Base-by-base conservation (phyloP, 2,113 vertebrate species). In the Hystrix brachyura region DNA sequence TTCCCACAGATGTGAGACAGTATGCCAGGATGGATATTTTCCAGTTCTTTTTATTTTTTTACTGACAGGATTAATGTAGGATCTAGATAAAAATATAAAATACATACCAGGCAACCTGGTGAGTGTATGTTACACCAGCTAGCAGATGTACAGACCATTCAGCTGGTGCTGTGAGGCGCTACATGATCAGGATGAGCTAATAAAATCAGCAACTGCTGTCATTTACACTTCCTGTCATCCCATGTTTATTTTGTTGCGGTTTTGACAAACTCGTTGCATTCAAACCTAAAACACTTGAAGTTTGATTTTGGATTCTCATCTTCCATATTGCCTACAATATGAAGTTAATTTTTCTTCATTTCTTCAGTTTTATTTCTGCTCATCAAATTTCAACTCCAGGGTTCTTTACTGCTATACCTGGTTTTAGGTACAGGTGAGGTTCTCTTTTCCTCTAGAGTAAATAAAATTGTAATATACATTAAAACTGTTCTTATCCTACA, bases 81-180 rank as follows among this genome's bases (percentile, higher is more conserved):
- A 83, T 23, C 86, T 18, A 94, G 79, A 96, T 76, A 38, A 85
- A 90, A 89, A n/a, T 84, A 60, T 27, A 51, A 95, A 87, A 69
- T 27, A 87, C 27, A 53, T 15, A 38, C 7, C 23, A 55, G 43
- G 78, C 34, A 95, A 88, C 19, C 57, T 80, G 51, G 46, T 4
- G 11, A 86, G 34, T 67, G 90, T 91, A 46, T 95, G 83, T 60
- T 83, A 90, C 13, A 0, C 7, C 18, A 43, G 34, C 62, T 81
- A 11, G 43, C 10, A 29, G 72, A 87, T 5, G 2, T 23, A 43
- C 4, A 69, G 10, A 27, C 32, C 60, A 29, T 27, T 51, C 93
- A 84, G 19, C 12, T 67, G 55, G 48, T 92, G 9, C 4, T 60
- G 27, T 5, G 18, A 91, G 59, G 11, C 12, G 48, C 38, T 38